phyloP scores from a whole-genome alignment of 1,140 invertebrate genomes.

The Papilio aristodemus region DNA sequence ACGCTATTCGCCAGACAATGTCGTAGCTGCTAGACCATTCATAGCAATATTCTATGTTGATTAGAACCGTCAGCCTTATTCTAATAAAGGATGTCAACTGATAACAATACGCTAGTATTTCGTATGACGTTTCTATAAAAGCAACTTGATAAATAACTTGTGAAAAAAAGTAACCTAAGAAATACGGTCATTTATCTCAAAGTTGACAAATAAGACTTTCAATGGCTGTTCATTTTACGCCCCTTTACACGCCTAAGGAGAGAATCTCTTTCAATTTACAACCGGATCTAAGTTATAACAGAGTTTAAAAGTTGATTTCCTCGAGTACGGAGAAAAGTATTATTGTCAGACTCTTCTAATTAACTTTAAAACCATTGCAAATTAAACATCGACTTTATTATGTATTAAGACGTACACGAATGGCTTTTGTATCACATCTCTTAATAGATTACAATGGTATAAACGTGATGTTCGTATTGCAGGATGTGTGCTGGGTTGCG shows the following conservation, averaged over 20 bases:
- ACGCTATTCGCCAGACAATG: no score
- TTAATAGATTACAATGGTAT: neutral
- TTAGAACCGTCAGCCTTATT: no score
- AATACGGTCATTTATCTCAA: no score
- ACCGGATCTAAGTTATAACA: neutral
- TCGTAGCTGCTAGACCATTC: no score
- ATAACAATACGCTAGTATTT: no score
- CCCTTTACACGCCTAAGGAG: neutral
- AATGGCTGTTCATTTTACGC: neutral
- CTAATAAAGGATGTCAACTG: no score
- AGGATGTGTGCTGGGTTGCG: neutral
- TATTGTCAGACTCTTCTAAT: neutral
- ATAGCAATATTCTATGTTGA: no score
- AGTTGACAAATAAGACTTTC: neutral
- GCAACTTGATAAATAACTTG: no score
- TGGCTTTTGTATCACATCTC: no score
- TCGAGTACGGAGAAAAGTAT: neutral
- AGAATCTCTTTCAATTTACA: neutral
- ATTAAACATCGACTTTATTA: neutral
- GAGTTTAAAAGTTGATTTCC: constrained; percentile 5
- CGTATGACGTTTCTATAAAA: no score
- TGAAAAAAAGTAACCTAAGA: no score
- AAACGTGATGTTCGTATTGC: neutral
- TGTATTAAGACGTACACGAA: neutral
- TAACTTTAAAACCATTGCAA: neutral